Conservation (phyloP, 2,113 vertebrate species). For the Strix aluco region DNA sequence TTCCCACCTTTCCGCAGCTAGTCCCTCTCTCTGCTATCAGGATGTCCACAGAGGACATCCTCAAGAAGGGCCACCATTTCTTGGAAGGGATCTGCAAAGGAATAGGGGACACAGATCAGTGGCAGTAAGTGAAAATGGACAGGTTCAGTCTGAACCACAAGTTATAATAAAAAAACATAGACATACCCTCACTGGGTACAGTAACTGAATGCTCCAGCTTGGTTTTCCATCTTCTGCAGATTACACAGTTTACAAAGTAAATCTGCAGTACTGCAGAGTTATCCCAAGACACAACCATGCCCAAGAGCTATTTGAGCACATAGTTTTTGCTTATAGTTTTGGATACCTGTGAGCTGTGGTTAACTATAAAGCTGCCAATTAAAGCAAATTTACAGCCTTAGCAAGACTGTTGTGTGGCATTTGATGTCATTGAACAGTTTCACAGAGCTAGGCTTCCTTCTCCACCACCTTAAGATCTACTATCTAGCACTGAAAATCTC, state of each 20-base stretch:
- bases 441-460: not conserved
- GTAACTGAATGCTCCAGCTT: not conserved
- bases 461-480: not conserved
- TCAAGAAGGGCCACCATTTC: not conserved
- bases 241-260: not conserved
- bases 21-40: not conserved
- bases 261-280: not conserved
- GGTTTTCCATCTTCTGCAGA: not conserved
- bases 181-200: accelerated
- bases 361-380: not conserved
- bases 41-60: not conserved
- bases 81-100: not conserved
- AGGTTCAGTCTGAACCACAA: not conserved
- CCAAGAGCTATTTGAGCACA: not conserved
- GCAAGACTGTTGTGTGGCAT: not conserved
- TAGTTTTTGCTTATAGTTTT: not conserved
- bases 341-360: not conserved
- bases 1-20: not conserved
- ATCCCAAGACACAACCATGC: not conserved
- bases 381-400: not conserved
- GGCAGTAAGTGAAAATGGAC: not conserved
- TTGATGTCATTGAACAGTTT: not conserved
- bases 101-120: not conserved
- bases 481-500: not conserved
- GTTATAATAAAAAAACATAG: not conserved